Base-by-base conservation (phyloP, 2,797 vertebrate genomes). In the Scolopax rusticola region DNA sequence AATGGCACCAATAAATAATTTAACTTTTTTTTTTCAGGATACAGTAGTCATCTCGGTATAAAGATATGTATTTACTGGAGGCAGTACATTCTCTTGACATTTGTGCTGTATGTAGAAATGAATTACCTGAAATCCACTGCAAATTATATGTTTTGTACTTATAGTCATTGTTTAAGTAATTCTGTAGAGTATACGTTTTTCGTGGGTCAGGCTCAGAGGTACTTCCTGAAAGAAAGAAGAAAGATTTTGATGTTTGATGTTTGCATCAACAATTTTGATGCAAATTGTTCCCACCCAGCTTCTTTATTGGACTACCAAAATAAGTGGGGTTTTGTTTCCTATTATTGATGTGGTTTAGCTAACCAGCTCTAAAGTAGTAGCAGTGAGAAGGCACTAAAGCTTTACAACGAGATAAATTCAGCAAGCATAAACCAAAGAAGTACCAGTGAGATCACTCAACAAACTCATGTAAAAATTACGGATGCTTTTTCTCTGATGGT, bases 51-150 rank as follows among this genome's bases (percentile, higher is more conserved):
- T 19, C 15, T 90, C 19, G 80, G 24, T 32, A 78, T 16, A 19
- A 79, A 51, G 41, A 28, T 33, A 73, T 0, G 1, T 8, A 8
- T 75, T 83, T 69, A 68, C 28, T 68, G 32, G 64, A 87, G 24
- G 24, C 1, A 89, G 12, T 4, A 50, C 5, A 68, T 70, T 68
- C 76, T 83, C 81, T 70, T 70, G 38, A 86, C 9, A 30, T 53
- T 67, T 21, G 67, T 21, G 28, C 9, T 36, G 8, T 18, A 48
- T 3, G 3, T 56, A 56, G 41, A 87, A 84, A 78, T 4, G 0
- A 68, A 61, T 98, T 98, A 98, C 98, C 98, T 98, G 98, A 98
- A 96, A 98, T 77, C 98, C 98, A 98, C 41, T 77, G 54, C 81
- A 98, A 86, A 56, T 93, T 73, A 71, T 97, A 81, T 8, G 50